A percentile compares a stretch with the other conserved stretches of the same genome.
These are phyloP conservation scores for Cotesia glomerata DNA, from an alignment of 1,140 invertebrate genomes.

Conservation along the genomic window DNA sequence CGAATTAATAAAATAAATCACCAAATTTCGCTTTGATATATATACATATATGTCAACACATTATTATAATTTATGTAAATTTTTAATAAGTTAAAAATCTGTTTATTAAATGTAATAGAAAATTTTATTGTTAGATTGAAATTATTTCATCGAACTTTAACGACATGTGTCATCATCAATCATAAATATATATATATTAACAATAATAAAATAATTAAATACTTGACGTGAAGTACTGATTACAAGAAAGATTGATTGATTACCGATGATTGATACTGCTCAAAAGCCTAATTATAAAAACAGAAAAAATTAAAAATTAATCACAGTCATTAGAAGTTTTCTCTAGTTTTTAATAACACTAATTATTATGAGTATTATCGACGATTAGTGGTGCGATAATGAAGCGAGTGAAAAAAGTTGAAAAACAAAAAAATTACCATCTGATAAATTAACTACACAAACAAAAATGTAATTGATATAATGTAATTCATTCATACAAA, in stretches of 20 bases:
- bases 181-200: too few relatives aligned
- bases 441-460: not conserved
- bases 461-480: conserved; percentile 4
- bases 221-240: not conserved
- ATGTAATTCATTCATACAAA: not conserved
- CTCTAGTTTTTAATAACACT: conserved; percentile 59
- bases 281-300: conserved; percentile 57
- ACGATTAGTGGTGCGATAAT: conserved; percentile 10
- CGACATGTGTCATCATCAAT: too few relatives aligned
- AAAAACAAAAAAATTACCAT: not conserved
- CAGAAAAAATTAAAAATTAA: conserved; percentile 32
- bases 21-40: not conserved
- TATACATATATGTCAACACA: too few relatives aligned
- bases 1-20: not conserved
- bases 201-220: not conserved
- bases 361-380: conserved; percentile 33
- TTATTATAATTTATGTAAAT: too few relatives aligned
- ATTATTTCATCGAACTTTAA: too few relatives aligned
- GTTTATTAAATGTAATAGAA: too few relatives aligned
- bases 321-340: conserved; percentile 62
- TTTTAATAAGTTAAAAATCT: too few relatives aligned
- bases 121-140: too few relatives aligned
- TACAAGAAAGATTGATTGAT: conserved; percentile 40
- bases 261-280: conserved; percentile 50
- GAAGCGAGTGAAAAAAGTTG: not conserved